phyloP scores from a whole-genome alignment of 2,888 invertebrate genomes.

The Watsonalla cultraria region DNA sequence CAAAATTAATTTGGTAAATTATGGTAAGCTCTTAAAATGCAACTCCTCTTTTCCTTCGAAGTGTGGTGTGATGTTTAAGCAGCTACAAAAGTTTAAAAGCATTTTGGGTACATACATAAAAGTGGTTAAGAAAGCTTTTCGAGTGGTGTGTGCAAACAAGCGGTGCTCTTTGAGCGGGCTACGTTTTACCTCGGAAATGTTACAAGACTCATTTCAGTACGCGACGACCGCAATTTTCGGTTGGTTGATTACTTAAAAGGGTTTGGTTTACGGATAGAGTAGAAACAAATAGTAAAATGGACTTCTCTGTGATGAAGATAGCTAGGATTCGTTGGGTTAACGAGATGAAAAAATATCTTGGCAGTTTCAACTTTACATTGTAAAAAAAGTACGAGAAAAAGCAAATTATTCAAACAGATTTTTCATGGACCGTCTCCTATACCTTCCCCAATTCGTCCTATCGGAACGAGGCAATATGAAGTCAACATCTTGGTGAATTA shows the following conservation, averaged over 20 bases:
- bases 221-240: slow-evolving; percentile 26
- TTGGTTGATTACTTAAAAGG: slow-evolving; percentile 21
- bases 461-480: slow-evolving; percentile 33
- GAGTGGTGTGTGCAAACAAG: slow-evolving; percentile 39
- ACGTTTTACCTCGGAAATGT: slow-evolving; percentile 31
- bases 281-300: slow-evolving; percentile 2
- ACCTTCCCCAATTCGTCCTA: slow-evolving; percentile 18
- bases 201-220: slow-evolving; percentile 25
- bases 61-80: not conserved
- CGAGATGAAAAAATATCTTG: too few relatives aligned
- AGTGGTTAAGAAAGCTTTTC: slow-evolving; percentile 35
- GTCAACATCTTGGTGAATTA: slow-evolving; percentile 55
- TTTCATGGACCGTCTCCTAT: slow-evolving; percentile 17
- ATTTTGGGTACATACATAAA: slow-evolving; percentile 38
- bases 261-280: slow-evolving; percentile 11
- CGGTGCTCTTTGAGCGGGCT: slow-evolving; percentile 34
- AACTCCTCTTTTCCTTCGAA: not conserved
- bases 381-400: too few relatives aligned
- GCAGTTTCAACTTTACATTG: too few relatives aligned
- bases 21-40: too few relatives aligned
- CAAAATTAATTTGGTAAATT: too few relatives aligned
- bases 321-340: too few relatives aligned
- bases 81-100: slow-evolving; percentile 32
- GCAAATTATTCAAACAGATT: not conserved
- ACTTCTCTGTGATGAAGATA: not conserved